Evolutionary conservation across 2,888 invertebrate species (phyloP), one percentile per base, ranked within the genome.

Genomic region (Drosophila lacicola): DNA sequence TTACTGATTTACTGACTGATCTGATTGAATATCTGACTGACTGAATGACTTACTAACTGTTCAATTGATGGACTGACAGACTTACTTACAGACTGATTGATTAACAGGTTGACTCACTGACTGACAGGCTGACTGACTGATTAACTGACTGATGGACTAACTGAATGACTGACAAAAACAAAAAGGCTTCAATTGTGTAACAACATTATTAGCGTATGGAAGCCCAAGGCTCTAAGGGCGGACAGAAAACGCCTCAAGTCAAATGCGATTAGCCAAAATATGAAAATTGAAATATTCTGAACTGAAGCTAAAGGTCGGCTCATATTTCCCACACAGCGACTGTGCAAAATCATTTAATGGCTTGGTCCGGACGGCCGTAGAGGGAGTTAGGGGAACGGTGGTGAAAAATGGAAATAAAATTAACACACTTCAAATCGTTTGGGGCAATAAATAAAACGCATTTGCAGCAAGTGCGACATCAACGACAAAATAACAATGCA

Each of bases 401-500:
- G 41, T 50, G 62, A 72, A 63, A 74, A 74, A 75, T 74, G 68
- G 65, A 76, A 86, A 83, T 83, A 74, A 83, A 83, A 83, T 86
- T 80, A 83, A 86, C 83, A 71, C 83, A 74, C 81, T 80, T 76
- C 70, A 80, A 69, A 80, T 73, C 66, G 78, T 60, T 57, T 45
- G 17, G 46, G n/a, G 68, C 49, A 71, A 67, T 67, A 68, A 65
- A 67, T 58, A 70, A 77, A 71, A 81, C 76, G 78, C 75, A 67
- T 58, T 75, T 70, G 71, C 73, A 72, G 74, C 80, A 83, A 85
- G 83, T 80, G 83, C 86, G 86, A 82, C 86, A 85, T 78, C 75
- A 85, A 83, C 86, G 83, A 83, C 86, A 83, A 83, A 83, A 83
- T 83, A 83, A 83, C 83, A 83, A 83, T 86, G 81, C 81, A 73